A percentile compares a stretch with the other conserved stretches of the same genome.
These are phyloP conservation scores for Ophthalmolycus amberensis DNA, from an alignment of 2,113 vertebrate genomes.

Conservation along the genomic window DNA sequence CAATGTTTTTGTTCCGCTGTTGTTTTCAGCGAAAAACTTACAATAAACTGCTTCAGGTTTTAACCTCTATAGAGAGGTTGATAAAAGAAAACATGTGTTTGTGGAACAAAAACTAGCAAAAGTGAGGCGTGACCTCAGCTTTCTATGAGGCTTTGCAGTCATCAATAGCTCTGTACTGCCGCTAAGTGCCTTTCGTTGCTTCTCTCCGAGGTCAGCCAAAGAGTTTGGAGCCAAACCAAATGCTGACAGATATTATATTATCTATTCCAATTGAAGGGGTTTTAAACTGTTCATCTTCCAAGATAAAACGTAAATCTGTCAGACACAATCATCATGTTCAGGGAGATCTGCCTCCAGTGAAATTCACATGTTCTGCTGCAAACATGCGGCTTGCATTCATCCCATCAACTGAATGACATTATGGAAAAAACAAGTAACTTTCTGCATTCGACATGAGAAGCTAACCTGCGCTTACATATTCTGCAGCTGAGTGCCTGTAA, in stretches of 20 bases:
- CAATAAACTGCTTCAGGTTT: neutral
- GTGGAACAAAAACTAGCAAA: neutral
- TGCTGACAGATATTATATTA: conserved; percentile 6
- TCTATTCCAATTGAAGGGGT: conserved; percentile 13
- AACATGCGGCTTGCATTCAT: conserved; percentile 37
- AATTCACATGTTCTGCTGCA: conserved; percentile 51
- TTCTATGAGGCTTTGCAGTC: conserved; percentile 3
- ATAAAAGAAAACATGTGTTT: neutral
- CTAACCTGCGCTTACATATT: conserved; percentile 37
- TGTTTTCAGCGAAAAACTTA: too few relatives aligned
- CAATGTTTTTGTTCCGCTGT: too few relatives aligned
- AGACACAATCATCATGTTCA: neutral
- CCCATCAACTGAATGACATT: conserved; percentile 41
- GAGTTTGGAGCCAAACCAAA: conserved; percentile 16
- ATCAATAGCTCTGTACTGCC: conserved; percentile 21
- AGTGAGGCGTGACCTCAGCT: neutral
- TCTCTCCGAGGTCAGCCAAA: conserved; percentile 10
- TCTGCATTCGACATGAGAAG: conserved; percentile 38
- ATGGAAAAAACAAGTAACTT: conserved; percentile 44
- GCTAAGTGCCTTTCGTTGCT: conserved; percentile 5
- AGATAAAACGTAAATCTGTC: conserved; percentile 26
- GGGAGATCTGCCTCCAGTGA: neutral
- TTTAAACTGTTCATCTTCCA: conserved; percentile 39
- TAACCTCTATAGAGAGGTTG: neutral
- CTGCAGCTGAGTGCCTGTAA: conserved; percentile 36